Conservation (phyloP, 2,113 vertebrate genomes). For the Xiphias gladius region DNA sequence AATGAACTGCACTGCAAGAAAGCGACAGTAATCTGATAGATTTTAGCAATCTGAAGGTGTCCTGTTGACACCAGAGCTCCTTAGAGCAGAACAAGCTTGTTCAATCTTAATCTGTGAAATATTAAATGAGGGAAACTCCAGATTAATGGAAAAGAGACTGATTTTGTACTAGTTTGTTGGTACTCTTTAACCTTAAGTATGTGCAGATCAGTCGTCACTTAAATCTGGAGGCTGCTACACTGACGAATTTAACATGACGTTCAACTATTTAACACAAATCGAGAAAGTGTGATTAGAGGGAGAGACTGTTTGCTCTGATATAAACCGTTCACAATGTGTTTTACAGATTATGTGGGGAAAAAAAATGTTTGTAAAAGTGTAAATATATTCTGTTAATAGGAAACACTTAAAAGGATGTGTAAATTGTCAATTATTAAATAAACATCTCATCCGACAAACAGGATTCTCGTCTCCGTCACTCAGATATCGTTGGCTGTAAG, state of each 20-base stretch:
- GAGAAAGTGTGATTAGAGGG: background rate
- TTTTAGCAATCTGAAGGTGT: background rate
- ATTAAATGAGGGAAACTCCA: background rate
- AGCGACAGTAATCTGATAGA: background rate
- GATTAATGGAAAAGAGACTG: slow-evolving; percentile 9
- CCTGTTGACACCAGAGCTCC: background rate
- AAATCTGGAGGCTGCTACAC: slow-evolving; percentile 29
- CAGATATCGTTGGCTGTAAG: background rate
- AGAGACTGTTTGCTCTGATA: slow-evolving; percentile 8
- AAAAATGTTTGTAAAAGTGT: slow-evolving; percentile 62
- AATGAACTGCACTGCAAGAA: slow-evolving; percentile 24
- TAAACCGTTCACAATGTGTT: slow-evolving; percentile 26
- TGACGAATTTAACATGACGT: background rate
- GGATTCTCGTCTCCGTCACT: slow-evolving; percentile 9
- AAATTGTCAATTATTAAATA: slow-evolving; percentile 64
- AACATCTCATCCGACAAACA: slow-evolving; percentile 62
- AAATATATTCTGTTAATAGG: slow-evolving; percentile 62
- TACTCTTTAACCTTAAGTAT: background rate
- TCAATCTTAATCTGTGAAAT: background rate
- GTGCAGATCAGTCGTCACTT: slow-evolving; percentile 10
- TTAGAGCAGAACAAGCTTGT: background rate
- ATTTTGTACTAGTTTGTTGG: slow-evolving; percentile 14
- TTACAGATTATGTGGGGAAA: slow-evolving; percentile 37
- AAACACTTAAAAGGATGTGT: slow-evolving; percentile 29
- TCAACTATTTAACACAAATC: slow-evolving; percentile 17